phyloP scores from a whole-genome alignment of 2,113 vertebrate genomes.

The Gallinago media region DNA sequence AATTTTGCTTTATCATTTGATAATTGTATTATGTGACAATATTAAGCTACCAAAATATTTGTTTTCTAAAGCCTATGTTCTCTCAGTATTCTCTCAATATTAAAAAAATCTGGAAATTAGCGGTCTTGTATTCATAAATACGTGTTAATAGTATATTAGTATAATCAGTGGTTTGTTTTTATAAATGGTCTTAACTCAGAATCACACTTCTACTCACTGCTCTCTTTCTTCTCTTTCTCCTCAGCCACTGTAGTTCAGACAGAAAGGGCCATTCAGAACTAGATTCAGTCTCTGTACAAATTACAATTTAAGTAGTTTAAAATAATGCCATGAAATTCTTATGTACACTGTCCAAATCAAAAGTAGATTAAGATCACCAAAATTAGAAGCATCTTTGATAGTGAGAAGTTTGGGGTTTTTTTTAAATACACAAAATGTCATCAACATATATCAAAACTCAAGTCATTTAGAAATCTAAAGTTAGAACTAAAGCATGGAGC shows the following conservation, averaged over 20 bases:
- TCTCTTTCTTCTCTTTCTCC: constrained; percentile 88
- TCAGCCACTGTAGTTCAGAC: constrained; percentile 88
- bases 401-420: background rate
- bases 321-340: no score
- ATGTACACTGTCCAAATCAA: background rate
- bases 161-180: background rate
- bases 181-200: background rate
- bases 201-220: constrained; percentile 81
- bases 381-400: background rate
- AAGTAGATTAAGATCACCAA: background rate
- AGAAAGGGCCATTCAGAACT: constrained; percentile 80
- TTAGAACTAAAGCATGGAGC: background rate
- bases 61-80: background rate
- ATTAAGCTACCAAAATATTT: background rate
- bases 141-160: no score
- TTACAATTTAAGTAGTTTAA: constrained; percentile 33
- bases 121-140: no score
- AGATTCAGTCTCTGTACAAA: constrained; percentile 78
- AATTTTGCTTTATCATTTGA: background rate
- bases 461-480: background rate
- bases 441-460: background rate
- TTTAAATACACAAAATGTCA: background rate
- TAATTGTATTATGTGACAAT: background rate
- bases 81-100: background rate
- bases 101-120: background rate